phyloP scores from a whole-genome alignment of 2,113 vertebrate genomes.

The Rhea pennata region DNA sequence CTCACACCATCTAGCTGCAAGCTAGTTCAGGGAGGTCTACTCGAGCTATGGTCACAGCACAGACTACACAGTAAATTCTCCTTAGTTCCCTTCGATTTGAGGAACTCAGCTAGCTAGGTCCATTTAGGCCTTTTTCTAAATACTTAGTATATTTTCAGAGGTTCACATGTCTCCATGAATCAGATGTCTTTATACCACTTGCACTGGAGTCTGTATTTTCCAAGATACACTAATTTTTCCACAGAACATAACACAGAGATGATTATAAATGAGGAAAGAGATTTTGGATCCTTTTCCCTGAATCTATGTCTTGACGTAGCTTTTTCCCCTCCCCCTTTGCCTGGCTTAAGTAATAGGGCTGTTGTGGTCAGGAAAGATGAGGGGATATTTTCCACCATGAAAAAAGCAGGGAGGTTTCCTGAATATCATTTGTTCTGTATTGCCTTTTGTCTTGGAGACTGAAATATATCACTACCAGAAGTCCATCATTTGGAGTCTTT shows the following conservation, averaged over 20 bases:
- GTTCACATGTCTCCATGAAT: neutral
- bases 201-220: neutral
- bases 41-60: neutral
- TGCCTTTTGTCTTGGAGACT: neutral
- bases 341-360: neutral
- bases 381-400: neutral
- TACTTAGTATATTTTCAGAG: neutral
- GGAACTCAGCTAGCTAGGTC: neutral
- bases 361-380: neutral
- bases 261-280: neutral
- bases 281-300: neutral
- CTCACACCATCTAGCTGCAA: neutral
- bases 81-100: neutral
- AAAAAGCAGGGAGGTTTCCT: neutral
- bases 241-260: neutral
- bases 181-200: neutral
- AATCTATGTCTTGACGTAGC: neutral
- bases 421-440: neutral
- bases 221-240: neutral
- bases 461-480: neutral
- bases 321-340: neutral
- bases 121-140: neutral
- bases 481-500: neutral
- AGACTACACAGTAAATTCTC: neutral
- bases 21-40: neutral